These are phyloP conservation scores for Psittacula echo DNA, from an alignment of 2,797 vertebrate species.

Conservation along the genomic window DNA sequence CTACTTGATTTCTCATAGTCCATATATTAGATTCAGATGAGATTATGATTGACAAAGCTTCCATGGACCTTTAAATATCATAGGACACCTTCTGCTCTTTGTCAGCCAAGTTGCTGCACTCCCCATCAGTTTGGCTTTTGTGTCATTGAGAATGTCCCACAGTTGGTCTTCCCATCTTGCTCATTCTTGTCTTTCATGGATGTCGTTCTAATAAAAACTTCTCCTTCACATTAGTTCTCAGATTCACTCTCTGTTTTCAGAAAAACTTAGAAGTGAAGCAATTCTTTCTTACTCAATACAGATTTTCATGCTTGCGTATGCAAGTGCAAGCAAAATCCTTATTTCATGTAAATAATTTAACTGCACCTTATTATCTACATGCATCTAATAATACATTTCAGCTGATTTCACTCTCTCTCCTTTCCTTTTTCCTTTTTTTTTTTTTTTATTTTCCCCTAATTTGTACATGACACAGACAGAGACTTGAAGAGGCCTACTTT, in stretches of 20 bases:
- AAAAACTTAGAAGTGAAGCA: background rate
- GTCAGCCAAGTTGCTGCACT: rapidly evolving
- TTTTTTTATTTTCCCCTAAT: background rate
- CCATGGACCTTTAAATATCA: background rate
- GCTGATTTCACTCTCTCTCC: background rate
- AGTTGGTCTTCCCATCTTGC: background rate
- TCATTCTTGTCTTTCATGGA: background rate
- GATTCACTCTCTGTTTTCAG: background rate
- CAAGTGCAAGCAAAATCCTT: background rate
- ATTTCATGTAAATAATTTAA: background rate
- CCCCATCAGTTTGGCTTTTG: background rate
- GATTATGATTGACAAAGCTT: background rate
- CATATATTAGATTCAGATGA: background rate
- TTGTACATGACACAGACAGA: background rate
- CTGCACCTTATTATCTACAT: background rate
- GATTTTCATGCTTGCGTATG: background rate
- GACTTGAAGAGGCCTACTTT: background rate
- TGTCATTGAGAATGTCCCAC: background rate
- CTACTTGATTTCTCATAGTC: background rate
- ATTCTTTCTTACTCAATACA: background rate
- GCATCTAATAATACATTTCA: background rate
- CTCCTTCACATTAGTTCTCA: background rate
- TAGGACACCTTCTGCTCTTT: background rate
- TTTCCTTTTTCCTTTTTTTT: background rate
- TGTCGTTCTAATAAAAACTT: background rate